phyloP scores from a whole-genome alignment of 2,888 invertebrate genomes.

The Catocala sponsa region DNA sequence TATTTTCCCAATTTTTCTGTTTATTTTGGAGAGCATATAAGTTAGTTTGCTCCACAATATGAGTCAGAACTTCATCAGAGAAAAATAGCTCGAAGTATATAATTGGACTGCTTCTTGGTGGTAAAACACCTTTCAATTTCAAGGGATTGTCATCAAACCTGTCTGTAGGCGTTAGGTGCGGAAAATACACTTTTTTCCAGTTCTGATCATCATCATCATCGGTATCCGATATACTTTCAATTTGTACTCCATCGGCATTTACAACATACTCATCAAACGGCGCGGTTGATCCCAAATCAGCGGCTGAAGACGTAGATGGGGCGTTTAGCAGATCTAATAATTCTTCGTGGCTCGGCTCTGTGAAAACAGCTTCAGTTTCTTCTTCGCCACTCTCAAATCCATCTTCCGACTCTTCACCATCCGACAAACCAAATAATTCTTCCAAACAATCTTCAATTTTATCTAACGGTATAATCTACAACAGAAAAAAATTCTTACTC shows the following conservation, averaged over 20 bases:
- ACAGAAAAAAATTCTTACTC: neutral
- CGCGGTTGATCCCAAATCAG: neutral
- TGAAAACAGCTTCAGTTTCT: neutral
- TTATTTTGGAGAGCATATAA: conserved; percentile 30
- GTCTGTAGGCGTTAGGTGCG: conserved; percentile 27
- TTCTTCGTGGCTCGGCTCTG: neutral
- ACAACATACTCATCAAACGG: too few species aligned
- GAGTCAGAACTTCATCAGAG: conserved; percentile 25
- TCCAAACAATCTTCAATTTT: conserved; percentile 4
- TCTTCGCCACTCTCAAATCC: neutral
- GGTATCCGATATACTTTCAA: conserved; percentile 14
- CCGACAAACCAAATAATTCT: neutral
- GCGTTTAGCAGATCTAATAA: neutral
- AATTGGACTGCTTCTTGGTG: conserved; percentile 19
- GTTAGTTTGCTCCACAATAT: conserved; percentile 36
- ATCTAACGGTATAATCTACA: neutral
- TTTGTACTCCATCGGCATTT: neutral
- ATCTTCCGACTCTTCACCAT: conserved; percentile 3
- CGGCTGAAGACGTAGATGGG: conserved; percentile 2
- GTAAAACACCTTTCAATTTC: too few species aligned
- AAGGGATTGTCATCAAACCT: conserved; percentile 32
- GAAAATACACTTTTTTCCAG: conserved; percentile 32
- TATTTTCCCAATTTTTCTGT: conserved; percentile 23
- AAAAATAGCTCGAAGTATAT: conserved; percentile 31
- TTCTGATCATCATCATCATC: conserved; percentile 20